Evolutionary conservation across 2,113 vertebrate genomes (phyloP).

Genomic region (Gymnogyps californianus): DNA sequence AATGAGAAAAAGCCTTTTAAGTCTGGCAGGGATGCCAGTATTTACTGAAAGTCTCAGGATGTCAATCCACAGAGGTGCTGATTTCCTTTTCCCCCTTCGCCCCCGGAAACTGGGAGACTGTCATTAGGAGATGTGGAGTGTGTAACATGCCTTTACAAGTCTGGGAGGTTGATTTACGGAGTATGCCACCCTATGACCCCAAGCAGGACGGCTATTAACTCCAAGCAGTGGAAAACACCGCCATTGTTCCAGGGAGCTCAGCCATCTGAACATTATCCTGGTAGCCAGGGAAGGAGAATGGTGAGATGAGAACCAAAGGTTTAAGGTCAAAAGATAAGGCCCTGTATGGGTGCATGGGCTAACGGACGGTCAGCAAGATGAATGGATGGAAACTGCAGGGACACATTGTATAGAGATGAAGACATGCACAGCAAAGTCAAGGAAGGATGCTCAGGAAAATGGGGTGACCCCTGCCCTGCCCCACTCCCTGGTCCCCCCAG

Average conservation of each 20-base stretch:
- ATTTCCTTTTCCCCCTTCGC: background rate
- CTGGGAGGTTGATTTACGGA: background rate
- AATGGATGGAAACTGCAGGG: background rate
- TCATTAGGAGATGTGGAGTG: background rate
- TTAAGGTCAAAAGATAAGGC: background rate
- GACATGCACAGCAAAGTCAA: background rate
- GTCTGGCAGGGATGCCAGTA: background rate
- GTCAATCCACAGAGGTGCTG: background rate
- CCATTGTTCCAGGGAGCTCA: background rate
- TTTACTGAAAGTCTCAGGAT: background rate
- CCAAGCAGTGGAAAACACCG: background rate
- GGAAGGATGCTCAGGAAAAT: background rate
- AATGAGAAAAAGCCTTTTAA: background rate
- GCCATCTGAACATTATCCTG: background rate
- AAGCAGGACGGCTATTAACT: background rate
- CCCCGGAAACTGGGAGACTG: background rate
- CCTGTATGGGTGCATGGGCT: background rate
- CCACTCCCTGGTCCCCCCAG: background rate
- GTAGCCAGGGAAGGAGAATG: too few species aligned
- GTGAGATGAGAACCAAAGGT: background rate
- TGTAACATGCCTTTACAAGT: background rate
- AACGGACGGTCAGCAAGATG: too few species aligned
- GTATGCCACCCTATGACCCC: background rate
- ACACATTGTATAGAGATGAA: background rate
- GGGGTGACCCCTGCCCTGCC: background rate